Conservation (phyloP, 2,113 vertebrate species). For the Pelobates fuscus region DNA sequence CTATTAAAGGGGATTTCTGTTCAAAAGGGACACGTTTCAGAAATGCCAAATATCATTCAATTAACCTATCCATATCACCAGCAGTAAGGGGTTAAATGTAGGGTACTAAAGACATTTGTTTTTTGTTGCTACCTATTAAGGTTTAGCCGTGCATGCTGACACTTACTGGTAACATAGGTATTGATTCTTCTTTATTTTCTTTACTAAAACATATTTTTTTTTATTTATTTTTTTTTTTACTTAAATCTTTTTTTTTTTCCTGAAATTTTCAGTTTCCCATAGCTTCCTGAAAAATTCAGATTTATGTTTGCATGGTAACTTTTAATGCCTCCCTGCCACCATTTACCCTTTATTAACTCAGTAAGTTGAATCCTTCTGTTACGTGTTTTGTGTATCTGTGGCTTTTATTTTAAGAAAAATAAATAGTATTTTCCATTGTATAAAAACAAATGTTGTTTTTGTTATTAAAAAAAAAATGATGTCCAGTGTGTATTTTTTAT, state of each 20-base stretch:
- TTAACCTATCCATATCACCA: neutral
- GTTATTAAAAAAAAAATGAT: neutral
- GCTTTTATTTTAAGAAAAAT: slow-evolving; percentile 49
- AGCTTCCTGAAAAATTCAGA: slow-evolving; percentile 7
- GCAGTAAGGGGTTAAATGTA: slow-evolving; percentile 3
- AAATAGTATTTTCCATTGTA: slow-evolving; percentile 50
- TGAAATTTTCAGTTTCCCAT: neutral
- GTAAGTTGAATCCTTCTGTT: slow-evolving; percentile 11
- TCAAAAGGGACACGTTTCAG: slow-evolving; percentile 3
- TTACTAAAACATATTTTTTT: neutral
- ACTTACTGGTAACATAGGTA: neutral
- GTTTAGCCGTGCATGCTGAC: neutral
- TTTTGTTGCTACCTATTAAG: neutral
- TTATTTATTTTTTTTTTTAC: no score
- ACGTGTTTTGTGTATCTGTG: slow-evolving; percentile 48
- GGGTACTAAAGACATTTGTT: neutral
- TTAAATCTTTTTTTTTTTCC: slow-evolving; percentile 6
- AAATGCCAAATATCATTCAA: neutral
- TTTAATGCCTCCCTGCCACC: slow-evolving; percentile 7
- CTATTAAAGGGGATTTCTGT: slow-evolving; percentile 5
- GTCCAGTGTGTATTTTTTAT: neutral
- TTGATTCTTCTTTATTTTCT: slow-evolving; percentile 16
- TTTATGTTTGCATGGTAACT: slow-evolving; percentile 13
- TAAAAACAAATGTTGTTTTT: slow-evolving; percentile 25
- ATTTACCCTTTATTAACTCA: slow-evolving; percentile 19